Conservation (phyloP, 2,797 vertebrate species). For the Ciconia nigra region DNA sequence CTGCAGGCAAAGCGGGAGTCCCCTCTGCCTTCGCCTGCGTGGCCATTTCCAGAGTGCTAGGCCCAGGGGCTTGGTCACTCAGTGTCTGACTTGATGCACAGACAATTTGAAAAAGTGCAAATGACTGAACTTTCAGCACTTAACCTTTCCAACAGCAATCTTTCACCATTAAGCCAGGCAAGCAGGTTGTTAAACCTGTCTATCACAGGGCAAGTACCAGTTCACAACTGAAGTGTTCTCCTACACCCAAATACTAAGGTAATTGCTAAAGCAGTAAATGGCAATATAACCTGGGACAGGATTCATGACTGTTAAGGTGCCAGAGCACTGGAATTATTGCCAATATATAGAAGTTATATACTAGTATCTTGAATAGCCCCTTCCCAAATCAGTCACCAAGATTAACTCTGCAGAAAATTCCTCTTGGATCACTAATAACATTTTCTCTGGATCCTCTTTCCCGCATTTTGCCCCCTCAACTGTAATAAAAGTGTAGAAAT, state of each 20-base stretch:
- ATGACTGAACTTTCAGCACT: neutral
- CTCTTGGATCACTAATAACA: constrained; percentile 55
- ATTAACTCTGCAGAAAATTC: constrained; percentile 42
- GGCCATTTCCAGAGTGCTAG: neutral
- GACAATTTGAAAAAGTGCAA: neutral
- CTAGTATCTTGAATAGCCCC: constrained; percentile 40
- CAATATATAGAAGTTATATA: neutral
- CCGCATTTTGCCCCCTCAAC: constrained; percentile 44
- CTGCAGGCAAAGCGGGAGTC: neutral
- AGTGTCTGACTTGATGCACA: neutral
- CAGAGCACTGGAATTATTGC: neutral
- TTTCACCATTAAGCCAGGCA: neutral
- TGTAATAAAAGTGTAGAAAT: constrained; percentile 60
- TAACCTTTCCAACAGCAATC: neutral
- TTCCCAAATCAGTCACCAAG: constrained; percentile 29
- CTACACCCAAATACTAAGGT: neutral
- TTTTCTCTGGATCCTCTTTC: constrained; percentile 38
- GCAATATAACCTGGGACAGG: neutral
- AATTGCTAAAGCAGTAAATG: constrained; percentile 1
- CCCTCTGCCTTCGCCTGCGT: neutral
- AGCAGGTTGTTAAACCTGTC: constrained; percentile 13
- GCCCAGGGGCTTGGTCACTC: neutral
- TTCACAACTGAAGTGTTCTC: neutral
- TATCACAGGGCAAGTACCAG: neutral
- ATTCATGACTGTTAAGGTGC: constrained; percentile 1